phyloP scores from a whole-genome alignment of 2,797 vertebrate species.

The Danio choprae region DNA sequence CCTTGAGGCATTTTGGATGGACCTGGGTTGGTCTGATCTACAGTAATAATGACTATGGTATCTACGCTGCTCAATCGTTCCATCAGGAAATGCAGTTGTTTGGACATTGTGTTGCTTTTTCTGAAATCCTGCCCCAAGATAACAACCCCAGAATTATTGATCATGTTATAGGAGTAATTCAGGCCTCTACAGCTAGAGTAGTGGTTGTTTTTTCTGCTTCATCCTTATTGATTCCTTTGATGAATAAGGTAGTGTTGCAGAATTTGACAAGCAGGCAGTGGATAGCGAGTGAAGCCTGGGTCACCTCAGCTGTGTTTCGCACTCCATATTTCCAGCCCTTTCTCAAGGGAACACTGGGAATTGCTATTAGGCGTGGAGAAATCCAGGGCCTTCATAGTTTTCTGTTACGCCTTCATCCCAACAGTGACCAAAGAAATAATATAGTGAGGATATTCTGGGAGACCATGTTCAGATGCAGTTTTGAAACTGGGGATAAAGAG shows the following conservation, averaged over 20 bases:
- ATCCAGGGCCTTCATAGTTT: slow-evolving; percentile 69
- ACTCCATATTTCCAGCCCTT: slow-evolving; percentile 40
- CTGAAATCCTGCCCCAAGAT: slow-evolving; percentile 16
- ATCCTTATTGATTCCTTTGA: slow-evolving; percentile 58
- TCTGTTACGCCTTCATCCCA: slow-evolving; percentile 56
- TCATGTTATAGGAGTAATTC: slow-evolving; percentile 47
- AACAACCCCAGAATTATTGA: slow-evolving; percentile 53
- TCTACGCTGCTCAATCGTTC: too few species aligned
- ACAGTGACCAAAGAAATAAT: slow-evolving; percentile 42
- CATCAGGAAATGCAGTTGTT: slow-evolving; percentile 55
- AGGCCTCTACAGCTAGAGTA: slow-evolving; percentile 58
- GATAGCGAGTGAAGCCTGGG: slow-evolving; percentile 64
- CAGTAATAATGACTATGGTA: too few species aligned
- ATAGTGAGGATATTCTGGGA: slow-evolving; percentile 55
- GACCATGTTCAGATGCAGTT: not conserved
- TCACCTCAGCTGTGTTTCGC: slow-evolving; percentile 44
- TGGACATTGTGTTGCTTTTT: slow-evolving; percentile 63
- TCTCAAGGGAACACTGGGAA: slow-evolving; percentile 47
- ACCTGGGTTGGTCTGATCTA: too few species aligned
- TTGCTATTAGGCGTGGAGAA: slow-evolving; percentile 64
- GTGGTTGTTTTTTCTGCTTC: slow-evolving; percentile 57
- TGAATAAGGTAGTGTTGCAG: slow-evolving; percentile 52
- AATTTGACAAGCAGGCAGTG: slow-evolving; percentile 60
- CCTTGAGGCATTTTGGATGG: slow-evolving; percentile 16
- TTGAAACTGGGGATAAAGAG: slow-evolving; percentile 45